These are phyloP conservation scores for Sebastes variabilis DNA, from an alignment of 2,797 vertebrate genomes.

Conservation along the genomic window DNA sequence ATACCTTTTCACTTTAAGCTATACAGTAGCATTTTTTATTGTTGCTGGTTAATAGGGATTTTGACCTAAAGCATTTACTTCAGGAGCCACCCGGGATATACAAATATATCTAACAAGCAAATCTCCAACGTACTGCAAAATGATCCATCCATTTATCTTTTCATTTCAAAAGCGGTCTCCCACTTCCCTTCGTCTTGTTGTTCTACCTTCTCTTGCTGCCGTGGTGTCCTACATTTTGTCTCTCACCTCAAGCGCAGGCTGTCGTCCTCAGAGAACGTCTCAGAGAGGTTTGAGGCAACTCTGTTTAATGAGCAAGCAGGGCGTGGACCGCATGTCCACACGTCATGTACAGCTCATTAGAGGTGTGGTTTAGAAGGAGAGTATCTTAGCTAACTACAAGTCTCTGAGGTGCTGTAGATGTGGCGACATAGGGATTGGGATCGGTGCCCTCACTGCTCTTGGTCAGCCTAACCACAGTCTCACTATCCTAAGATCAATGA, in stretches of 20 bases:
- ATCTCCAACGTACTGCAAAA: conserved; percentile 22
- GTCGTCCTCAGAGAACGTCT: conserved; percentile 47
- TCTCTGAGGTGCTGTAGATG: conserved; percentile 36
- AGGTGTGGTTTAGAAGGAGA: conserved; percentile 30
- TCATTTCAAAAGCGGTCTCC: conserved; percentile 34
- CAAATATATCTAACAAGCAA: conserved; percentile 27
- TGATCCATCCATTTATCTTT: conserved; percentile 41
- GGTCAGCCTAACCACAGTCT: not conserved
- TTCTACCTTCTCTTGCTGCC: not conserved
- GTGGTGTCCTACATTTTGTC: conserved; percentile 52
- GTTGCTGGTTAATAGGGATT: conserved; percentile 38
- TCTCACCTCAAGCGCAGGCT: conserved; percentile 40
- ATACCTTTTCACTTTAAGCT: conserved; percentile 12
- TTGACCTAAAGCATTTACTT: conserved; percentile 43
- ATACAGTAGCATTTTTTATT: conserved; percentile 22
- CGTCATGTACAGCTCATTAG: conserved; percentile 57
- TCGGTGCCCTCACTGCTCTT: not conserved
- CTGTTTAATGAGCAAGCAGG: conserved; percentile 66
- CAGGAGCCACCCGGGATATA: conserved; percentile 4
- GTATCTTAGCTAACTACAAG: conserved; percentile 37
- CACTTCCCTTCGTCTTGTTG: not conserved
- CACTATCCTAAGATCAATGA: conserved; percentile 11
- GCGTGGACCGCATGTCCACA: conserved; percentile 52
- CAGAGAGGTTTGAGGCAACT: conserved; percentile 42
- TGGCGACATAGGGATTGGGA: conserved; percentile 14